Percentiles rank a stretch among this genome's conserved stretches.
phyloP scores from a whole-genome alignment of 2,797 vertebrate species.

The Gambusia yucatana region DNA sequence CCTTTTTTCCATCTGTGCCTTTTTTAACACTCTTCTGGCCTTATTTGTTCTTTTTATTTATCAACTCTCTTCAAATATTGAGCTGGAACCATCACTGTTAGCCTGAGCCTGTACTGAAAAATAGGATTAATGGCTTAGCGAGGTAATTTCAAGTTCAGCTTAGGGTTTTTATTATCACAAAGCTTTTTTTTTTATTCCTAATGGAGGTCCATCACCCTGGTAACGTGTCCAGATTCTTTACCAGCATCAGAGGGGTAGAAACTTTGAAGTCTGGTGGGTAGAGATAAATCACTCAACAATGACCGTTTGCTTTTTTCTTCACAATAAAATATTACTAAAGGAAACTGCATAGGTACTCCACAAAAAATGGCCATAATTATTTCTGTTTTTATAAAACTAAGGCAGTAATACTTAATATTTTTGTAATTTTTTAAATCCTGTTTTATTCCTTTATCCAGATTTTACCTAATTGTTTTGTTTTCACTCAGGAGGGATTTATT shows the following conservation, averaged over 20 bases:
- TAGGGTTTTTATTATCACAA: constrained; percentile 10
- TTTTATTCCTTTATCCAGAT: background rate
- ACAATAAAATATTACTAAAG: background rate
- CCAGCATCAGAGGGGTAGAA: background rate
- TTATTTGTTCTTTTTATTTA: constrained; percentile 32
- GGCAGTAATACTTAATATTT: background rate
- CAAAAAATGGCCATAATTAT: background rate
- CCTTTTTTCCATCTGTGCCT: constrained; percentile 7
- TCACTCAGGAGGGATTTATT: background rate
- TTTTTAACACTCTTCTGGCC: constrained; percentile 20
- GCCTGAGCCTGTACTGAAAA: background rate
- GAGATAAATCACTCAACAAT: background rate
- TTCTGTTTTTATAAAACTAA: background rate
- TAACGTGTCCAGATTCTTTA: background rate
- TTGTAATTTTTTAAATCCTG: background rate
- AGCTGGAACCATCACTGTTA: constrained; percentile 32
- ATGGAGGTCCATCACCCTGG: background rate
- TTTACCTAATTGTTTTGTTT: background rate
- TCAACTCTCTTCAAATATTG: constrained; percentile 14
- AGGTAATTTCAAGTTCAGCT: constrained; percentile 9
- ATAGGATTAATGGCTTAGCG: constrained; percentile 3
- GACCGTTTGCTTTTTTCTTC: background rate
- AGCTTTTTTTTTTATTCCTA: background rate
- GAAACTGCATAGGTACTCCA: background rate
- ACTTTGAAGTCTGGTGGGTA: no score